A percentile compares a stretch with the other conserved stretches of the same genome.
Evolutionary conservation across 2,113 vertebrate genomes (phyloP).

Genomic region (Petrocephalus microphthalmus): DNA sequence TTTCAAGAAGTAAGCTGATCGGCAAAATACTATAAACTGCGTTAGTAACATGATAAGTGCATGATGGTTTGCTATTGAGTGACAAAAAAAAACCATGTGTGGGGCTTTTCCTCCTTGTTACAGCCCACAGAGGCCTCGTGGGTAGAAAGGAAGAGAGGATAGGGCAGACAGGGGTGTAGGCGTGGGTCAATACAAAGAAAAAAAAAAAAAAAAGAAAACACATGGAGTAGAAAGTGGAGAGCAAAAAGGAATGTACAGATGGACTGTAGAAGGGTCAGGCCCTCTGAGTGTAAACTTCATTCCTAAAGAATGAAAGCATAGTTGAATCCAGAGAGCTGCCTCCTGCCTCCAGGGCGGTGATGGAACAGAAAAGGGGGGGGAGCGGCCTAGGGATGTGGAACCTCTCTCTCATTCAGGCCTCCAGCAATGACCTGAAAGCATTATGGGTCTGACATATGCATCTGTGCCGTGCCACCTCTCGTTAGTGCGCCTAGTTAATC

Average conservation of each 20-base stretch:
- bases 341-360: not conserved
- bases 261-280: not conserved
- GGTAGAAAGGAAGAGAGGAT: conserved; percentile 6
- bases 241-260: not conserved
- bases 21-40: not conserved
- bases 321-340: conserved; percentile 20
- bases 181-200: not conserved
- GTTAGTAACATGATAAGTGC: not conserved
- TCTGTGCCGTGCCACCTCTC: not conserved
- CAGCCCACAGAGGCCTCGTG: not conserved
- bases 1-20: not conserved
- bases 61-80: not conserved
- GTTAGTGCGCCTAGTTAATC: not conserved
- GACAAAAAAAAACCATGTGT: not conserved
- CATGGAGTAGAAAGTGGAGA: not conserved
- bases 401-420: not conserved
- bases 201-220: not conserved
- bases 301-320: conserved; percentile 22
- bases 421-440: not conserved
- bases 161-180: conserved; percentile 14
- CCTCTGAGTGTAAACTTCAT: conserved; percentile 18
- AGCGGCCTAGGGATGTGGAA: not conserved
- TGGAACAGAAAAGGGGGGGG: not conserved
- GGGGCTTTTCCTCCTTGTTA: not conserved
- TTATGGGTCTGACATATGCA: not conserved